Evolutionary conservation across 2,113 vertebrate genomes (phyloP), one percentile per base, ranked within the genome.

Genomic region (Clupea harengus): DNA sequence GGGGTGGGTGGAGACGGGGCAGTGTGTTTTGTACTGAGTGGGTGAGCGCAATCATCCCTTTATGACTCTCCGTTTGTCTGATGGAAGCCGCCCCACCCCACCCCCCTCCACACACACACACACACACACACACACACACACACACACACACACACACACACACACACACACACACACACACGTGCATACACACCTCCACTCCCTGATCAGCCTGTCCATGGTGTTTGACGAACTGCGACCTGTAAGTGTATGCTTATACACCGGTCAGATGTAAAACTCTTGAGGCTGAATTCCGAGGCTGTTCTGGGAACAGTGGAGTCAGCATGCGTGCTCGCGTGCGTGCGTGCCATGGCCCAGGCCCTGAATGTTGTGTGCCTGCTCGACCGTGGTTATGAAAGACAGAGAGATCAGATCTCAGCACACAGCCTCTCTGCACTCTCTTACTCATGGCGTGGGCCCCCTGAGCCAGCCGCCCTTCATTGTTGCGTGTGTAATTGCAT

Each of bases 321-420:
- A 39, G 67, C 28, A 28, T 3, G 2, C 25, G 9, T 78, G 10
- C 28, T 2, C 39, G 32, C 28, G 25, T 72, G 54, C 15, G 11
- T 39, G 28, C 28, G 15, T 32, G 72, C 25, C 54, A 22, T 17
- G 72, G 32, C 72, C 72, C 13, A 39, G 11, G 13, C 72, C 72
- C 67, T 13, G 28, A 75, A 39, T 75, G 11, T 4, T 75, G 11
- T 4, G 25, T 75, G 67, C 11, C 13, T 11, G 28, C 67, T 75
- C 28, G 39, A 78, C 13, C 78, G 49, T 81, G 45, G 60, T 67
- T 81, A 83, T 54, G 83, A 83, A 82, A 87, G 28, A 80, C 45
- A 67, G 81, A 54, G 49, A 84, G 85, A 88, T 88, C 89, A 82
- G 28, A 75, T 89, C 81, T 50, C 83, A 86, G 46, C 54, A 81